Percentiles rank a stretch among this genome's conserved stretches.
phyloP scores from a whole-genome alignment of 2,888 invertebrate species.

The Syritta pipiens region DNA sequence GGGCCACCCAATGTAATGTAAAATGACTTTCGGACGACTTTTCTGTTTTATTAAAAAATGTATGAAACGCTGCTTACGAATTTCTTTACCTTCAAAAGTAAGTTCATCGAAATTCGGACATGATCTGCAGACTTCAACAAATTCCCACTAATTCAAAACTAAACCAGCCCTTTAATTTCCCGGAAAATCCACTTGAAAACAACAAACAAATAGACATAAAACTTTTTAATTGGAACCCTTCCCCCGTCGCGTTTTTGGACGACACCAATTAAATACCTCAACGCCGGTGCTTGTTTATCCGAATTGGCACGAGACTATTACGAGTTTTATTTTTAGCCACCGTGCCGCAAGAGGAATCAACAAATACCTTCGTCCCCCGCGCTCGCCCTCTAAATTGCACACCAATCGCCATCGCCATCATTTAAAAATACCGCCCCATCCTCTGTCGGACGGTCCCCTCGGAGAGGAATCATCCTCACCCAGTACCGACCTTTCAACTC shows the following conservation, averaged over 20 bases:
- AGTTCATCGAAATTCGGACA: too few species aligned
- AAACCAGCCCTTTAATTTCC: too few species aligned
- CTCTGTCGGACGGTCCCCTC: conserved; percentile 2
- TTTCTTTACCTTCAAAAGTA: too few species aligned
- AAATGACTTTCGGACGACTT: too few species aligned
- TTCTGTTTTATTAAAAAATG: too few species aligned
- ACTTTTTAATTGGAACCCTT: background rate
- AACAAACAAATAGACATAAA: conserved; percentile 2
- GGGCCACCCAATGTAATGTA: too few species aligned
- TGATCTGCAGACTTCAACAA: too few species aligned
- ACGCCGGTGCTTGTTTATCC: conserved; percentile 54
- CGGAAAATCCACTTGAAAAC: conserved; percentile 10
- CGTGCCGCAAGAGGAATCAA: conserved; percentile 1
- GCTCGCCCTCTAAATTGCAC: background rate
- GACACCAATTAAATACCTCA: conserved; percentile 63
- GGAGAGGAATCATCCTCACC: conserved; percentile 32
- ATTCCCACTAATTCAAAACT: too few species aligned
- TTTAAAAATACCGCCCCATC: conserved; percentile 19
- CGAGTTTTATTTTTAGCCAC: conserved; percentile 33
- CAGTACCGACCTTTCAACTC: conserved; percentile 48
- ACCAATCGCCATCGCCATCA: background rate
- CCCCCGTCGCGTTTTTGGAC: background rate
- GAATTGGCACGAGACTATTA: conserved; percentile 53
- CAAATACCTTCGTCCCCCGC: conserved; percentile 2
- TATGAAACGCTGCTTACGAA: too few species aligned